Conservation (phyloP, 2,797 vertebrate species). For the Melanotaenia pygmaea region DNA sequence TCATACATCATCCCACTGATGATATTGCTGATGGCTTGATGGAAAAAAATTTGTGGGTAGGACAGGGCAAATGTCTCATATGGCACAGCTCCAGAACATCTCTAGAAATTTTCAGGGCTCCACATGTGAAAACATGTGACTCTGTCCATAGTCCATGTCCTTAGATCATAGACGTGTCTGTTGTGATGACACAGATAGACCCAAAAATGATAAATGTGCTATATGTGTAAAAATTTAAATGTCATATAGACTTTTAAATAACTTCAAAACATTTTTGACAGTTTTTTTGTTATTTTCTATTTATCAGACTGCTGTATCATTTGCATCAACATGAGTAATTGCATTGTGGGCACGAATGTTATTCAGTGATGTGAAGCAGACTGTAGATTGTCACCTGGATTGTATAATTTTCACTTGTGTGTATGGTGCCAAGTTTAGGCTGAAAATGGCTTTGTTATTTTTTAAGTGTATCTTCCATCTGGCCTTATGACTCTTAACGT, state of each 20-base stretch:
- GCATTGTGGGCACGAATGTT: neutral
- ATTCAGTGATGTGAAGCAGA: neutral
- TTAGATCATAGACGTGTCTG: neutral
- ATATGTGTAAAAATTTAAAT: neutral
- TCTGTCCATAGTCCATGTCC: too few species aligned
- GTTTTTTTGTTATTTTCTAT: neutral
- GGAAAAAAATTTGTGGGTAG: neutral
- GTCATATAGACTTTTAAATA: neutral
- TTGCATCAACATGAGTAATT: conserved; percentile 1
- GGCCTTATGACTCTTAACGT: neutral
- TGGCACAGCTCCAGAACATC: too few species aligned
- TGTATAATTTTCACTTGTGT: neutral
- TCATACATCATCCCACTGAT: neutral
- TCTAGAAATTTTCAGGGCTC: too few species aligned
- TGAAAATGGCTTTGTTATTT: neutral
- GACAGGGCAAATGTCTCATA: too few species aligned
- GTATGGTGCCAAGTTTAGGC: neutral
- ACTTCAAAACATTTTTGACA: neutral
- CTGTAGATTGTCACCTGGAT: neutral
- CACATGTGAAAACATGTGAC: too few species aligned
- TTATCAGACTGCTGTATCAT: neutral
- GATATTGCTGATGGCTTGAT: neutral
- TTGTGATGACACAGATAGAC: neutral
- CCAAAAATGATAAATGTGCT: neutral
- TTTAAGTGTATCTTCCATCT: neutral